These are phyloP conservation scores for Myripristis jacobus DNA, from an alignment of 2,797 vertebrate species.

Conservation along the genomic window DNA sequence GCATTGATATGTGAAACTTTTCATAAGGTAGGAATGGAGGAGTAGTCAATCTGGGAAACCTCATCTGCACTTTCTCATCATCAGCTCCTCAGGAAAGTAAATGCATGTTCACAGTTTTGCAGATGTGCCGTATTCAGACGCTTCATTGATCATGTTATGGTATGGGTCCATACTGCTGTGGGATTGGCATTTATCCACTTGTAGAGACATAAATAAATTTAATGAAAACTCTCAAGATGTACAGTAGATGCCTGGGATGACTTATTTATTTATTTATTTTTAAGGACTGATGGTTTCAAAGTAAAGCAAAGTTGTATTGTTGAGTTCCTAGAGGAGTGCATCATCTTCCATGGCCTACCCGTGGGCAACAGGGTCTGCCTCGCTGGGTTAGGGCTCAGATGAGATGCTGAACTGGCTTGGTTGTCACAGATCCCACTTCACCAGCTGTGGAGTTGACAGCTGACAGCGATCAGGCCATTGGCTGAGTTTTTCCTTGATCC, in stretches of 20 bases:
- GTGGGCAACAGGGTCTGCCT: slow-evolving; percentile 39
- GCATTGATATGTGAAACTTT: slow-evolving; percentile 25
- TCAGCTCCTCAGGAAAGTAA: slow-evolving; percentile 23
- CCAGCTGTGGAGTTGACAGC: slow-evolving; percentile 57
- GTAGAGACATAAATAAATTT: neutral
- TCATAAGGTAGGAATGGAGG: neutral
- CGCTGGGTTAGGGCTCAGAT: slow-evolving; percentile 64
- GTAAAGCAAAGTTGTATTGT: slow-evolving; percentile 3
- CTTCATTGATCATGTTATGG: neutral
- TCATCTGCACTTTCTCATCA: slow-evolving; percentile 30
- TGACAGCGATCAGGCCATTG: slow-evolving; percentile 47
- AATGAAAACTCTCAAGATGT: neutral
- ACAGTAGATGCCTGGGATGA: neutral
- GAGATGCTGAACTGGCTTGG: slow-evolving; percentile 55
- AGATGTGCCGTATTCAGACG: neutral
- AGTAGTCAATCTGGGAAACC: slow-evolving; percentile 29
- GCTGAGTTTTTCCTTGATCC: slow-evolving; percentile 38
- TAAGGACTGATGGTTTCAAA: neutral
- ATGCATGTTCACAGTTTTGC: slow-evolving; percentile 2
- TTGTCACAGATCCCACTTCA: slow-evolving; percentile 53
- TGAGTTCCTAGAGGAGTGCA: neutral
- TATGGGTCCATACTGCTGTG: neutral
- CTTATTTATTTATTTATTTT: no score
- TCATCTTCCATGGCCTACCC: slow-evolving; percentile 38
- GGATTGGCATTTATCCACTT: neutral